phyloP scores from a whole-genome alignment of 2,797 vertebrate genomes.

The Cygnus olor region DNA sequence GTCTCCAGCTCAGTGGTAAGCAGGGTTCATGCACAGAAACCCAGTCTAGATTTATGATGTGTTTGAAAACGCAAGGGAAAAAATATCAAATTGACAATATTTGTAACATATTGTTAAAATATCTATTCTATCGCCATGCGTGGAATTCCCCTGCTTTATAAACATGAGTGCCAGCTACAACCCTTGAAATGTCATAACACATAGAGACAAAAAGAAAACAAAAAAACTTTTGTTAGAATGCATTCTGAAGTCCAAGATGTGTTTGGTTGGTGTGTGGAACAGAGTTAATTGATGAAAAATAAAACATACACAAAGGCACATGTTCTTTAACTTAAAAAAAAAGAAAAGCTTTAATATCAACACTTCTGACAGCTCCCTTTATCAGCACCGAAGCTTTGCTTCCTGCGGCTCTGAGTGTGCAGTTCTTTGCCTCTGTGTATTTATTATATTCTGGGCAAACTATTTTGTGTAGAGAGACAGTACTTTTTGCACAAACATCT shows the following conservation, averaged over 20 bases:
- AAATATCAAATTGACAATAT: slow-evolving; percentile 70
- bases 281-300: slow-evolving; percentile 9
- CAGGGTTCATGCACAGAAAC: slow-evolving; percentile 76
- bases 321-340: background rate
- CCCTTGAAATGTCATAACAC: slow-evolving; percentile 40
- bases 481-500: slow-evolving; percentile 1
- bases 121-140: slow-evolving; percentile 66
- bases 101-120: slow-evolving; percentile 69
- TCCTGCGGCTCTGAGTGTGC: background rate
- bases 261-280: background rate
- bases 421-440: background rate
- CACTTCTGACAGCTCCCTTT: slow-evolving; percentile 56
- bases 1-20: slow-evolving; percentile 68
- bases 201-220: slow-evolving; percentile 30
- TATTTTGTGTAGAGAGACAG: background rate
- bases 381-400: background rate
- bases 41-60: slow-evolving; percentile 78
- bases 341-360: slow-evolving; percentile 20
- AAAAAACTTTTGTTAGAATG: background rate
- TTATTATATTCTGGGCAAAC: background rate
- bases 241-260: background rate
- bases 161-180: slow-evolving; percentile 57
- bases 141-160: slow-evolving; percentile 75
- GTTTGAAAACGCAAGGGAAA: slow-evolving; percentile 71
- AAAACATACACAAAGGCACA: background rate